Conservation (phyloP, 2,797 vertebrate genomes). For the Oreortyx pictus region DNA sequence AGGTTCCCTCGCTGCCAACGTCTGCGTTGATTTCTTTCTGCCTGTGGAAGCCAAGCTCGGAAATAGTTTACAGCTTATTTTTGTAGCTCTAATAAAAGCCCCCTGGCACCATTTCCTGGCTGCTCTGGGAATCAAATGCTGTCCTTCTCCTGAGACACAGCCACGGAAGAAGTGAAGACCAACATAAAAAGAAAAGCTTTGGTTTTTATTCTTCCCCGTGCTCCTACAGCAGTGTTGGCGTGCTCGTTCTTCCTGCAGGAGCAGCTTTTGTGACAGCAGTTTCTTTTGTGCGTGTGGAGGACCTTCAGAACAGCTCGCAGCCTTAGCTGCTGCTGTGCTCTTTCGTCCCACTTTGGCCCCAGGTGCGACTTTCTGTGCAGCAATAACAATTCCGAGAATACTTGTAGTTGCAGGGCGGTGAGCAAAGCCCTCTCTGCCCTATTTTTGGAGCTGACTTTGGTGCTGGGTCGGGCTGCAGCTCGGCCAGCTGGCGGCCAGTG, state of each 20-base stretch:
- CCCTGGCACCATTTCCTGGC: not conserved
- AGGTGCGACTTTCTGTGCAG: not conserved
- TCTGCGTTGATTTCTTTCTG: not conserved
- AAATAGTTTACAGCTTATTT: not conserved
- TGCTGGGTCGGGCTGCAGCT: not conserved
- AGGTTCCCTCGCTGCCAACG: constrained; percentile 43
- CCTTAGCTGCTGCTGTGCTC: too few relatives aligned
- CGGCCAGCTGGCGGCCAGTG: not conserved
- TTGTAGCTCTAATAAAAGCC: constrained; percentile 53
- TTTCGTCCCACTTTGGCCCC: not conserved
- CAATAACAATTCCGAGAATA: rapidly evolving
- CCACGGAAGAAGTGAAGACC: not conserved
- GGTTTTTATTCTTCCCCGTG: not conserved
- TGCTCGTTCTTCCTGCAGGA: rapidly evolving
- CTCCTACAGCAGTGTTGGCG: rapidly evolving
- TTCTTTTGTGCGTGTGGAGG: rapidly evolving
- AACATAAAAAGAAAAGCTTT: rapidly evolving
- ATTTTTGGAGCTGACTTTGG: not conserved
- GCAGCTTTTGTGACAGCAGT: not conserved
- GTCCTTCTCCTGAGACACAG: rapidly evolving
- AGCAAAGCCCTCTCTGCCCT: not conserved
- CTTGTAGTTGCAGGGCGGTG: not conserved
- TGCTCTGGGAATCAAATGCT: not conserved
- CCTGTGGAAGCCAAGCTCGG: constrained; percentile 59
- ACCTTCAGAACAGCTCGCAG: too few relatives aligned